Conservation (phyloP, 2,797 vertebrate genomes). For the Toxotes lorentzi region DNA sequence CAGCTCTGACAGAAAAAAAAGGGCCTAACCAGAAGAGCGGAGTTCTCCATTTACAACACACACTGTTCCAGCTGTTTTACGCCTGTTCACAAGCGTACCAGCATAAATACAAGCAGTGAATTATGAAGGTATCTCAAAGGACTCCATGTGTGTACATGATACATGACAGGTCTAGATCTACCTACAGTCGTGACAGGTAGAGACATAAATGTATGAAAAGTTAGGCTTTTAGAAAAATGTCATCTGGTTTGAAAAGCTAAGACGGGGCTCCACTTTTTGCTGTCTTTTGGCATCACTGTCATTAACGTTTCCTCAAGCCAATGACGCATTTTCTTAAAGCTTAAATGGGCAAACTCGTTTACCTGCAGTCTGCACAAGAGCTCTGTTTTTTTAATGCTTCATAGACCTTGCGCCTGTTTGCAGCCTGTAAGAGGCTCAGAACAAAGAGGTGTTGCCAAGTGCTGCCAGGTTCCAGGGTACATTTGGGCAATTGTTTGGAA, state of each 20-base stretch:
- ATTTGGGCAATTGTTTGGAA: slow-evolving; percentile 7
- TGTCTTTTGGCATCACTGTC: not conserved
- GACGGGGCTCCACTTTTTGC: not conserved
- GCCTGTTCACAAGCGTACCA: not conserved
- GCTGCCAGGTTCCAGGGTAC: slow-evolving; percentile 9
- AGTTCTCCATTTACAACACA: not conserved
- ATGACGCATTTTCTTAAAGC: not conserved
- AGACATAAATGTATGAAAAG: not conserved
- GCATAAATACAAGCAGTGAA: slow-evolving; percentile 26
- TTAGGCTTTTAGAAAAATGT: not conserved
- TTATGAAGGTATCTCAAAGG: slow-evolving; percentile 5
- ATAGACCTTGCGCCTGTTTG: not conserved
- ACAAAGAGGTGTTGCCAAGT: slow-evolving; percentile 13
- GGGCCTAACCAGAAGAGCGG: not conserved
- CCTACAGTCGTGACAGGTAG: no score
- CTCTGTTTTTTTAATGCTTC: slow-evolving; percentile 1
- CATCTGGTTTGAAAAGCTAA: not conserved
- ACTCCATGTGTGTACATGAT: not conserved
- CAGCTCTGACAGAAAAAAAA: not conserved
- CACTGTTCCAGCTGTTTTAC: slow-evolving; percentile 20
- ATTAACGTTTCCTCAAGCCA: not conserved
- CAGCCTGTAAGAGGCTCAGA: slow-evolving; percentile 22
- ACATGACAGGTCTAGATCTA: not conserved
- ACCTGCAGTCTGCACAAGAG: not conserved
- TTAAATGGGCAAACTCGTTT: slow-evolving; percentile 6